Evolutionary conservation across 92 coral and sea anemone genomes (phyloP), one percentile per base, ranked within the genome.

Genomic region (Blastomussa wellsi): DNA sequence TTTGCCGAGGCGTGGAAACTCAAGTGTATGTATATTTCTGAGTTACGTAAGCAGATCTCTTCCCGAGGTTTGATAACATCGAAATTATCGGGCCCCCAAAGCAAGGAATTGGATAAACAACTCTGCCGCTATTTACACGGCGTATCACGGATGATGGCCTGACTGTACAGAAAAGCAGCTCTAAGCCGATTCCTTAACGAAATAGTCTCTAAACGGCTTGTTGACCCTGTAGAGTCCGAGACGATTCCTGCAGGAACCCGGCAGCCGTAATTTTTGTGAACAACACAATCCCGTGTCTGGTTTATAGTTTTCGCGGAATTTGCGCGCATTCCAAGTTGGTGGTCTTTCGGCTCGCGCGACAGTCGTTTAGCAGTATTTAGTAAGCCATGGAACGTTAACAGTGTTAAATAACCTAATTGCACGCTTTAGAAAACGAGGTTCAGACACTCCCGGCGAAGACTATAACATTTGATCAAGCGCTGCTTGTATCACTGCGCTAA

Each of bases 301-400:
- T 59, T 74, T 72, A 83, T 83, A 59, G 80, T 44, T 59, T 74
- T 83, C 87, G 41, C 87, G 87, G 80, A 29, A 74, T 83, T 36
- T 26, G 37, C 44, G 41, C 29, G 62, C 47, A 48, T 41, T 49
- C 82, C 32, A 76, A 51, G 89, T 75, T 88, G 95, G 95, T 92
- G 95, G 95, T 92, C 95, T 79, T 37, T 15, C 1, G 44, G 38
- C 88, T 79, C 90, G 90, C 74, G 92, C 52, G 77, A 76, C 83
- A 47, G 47, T 60, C 92, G 83, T 89, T 92, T 88, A 92, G 92
- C 90, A 83, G 86, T 86, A 53, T 78, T 92, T 91, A 88, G 69
- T 76, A 38, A 28, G 72, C 86, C 85, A 81, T 47, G 76, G 69
- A 67, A 70, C 76, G 36, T 49, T 78, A 37, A 4, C 17, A 70